Percentiles rank a stretch among this genome's conserved stretches.
Conservation (phyloP, 2,113 vertebrate genomes). For the Sinocyclocheilus anophthalmus region DNA sequence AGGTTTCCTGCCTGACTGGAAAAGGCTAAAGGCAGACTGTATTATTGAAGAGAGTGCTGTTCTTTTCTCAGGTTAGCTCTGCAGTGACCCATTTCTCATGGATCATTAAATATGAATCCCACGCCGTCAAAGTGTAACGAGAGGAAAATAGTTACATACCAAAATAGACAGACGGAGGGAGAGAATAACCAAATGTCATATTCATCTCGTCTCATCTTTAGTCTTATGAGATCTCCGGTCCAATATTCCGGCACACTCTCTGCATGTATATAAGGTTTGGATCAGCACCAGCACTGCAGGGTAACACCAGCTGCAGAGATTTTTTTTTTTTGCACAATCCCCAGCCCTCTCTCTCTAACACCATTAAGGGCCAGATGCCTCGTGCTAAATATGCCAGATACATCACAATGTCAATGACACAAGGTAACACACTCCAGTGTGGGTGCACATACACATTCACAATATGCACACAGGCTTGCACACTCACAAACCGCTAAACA, state of each 20-base stretch:
- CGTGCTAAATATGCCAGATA: slow-evolving; percentile 28
- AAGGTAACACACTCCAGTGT: slow-evolving; percentile 2
- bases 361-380: slow-evolving; percentile 29
- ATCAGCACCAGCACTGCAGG: slow-evolving; percentile 19
- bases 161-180: slow-evolving; percentile 14
- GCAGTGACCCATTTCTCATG: slow-evolving; percentile 59
- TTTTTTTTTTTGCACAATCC: background rate
- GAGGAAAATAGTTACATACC: slow-evolving; percentile 7
- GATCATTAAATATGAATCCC: slow-evolving; percentile 50
- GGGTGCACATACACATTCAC: background rate
- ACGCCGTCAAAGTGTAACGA: background rate
- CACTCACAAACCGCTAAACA: slow-evolving; percentile 2
- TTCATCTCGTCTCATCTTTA: background rate
- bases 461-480: background rate
- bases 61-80: slow-evolving; percentile 46
- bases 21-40: background rate
- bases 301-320: background rate
- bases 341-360: background rate
- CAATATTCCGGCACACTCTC: background rate
- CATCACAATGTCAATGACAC: slow-evolving; percentile 16
- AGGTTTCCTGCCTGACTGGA: background rate
- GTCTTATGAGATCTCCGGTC: background rate
- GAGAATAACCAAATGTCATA: background rate
- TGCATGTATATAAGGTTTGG: slow-evolving; percentile 1
- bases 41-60: slow-evolving; percentile 44